A percentile compares a stretch with the other conserved stretches of the same genome.
Conservation (phyloP, 2,797 vertebrate genomes). For the Pseudochaenichthys georgianus region DNA sequence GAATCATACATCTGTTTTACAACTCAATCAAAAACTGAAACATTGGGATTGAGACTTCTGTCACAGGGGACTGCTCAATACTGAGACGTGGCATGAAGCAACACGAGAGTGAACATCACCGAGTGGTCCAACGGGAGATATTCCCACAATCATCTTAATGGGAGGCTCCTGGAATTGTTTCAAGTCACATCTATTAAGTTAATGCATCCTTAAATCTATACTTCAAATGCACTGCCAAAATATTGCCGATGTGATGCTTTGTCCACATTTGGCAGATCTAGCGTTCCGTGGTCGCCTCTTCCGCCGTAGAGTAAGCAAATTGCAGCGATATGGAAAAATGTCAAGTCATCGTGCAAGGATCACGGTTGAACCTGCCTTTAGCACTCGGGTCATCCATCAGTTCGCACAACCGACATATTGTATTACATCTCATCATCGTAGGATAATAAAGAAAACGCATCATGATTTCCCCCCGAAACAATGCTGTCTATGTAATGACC, state of each 20-base stretch:
- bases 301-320: slow-evolving; percentile 12
- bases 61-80: slow-evolving; percentile 50
- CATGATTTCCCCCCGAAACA: neutral
- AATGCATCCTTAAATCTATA: slow-evolving; percentile 46
- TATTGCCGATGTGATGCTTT: slow-evolving; percentile 42
- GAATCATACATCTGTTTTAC: slow-evolving; percentile 62
- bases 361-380: slow-evolving; percentile 15
- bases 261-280: slow-evolving; percentile 21
- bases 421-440: neutral
- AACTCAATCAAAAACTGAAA: slow-evolving; percentile 66
- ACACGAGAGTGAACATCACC: slow-evolving; percentile 47
- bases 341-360: slow-evolving; percentile 9
- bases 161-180: slow-evolving; percentile 51
- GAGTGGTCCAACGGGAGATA: slow-evolving; percentile 36
- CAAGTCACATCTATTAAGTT: slow-evolving; percentile 49
- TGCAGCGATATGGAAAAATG: slow-evolving; percentile 24
- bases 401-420: slow-evolving; percentile 15
- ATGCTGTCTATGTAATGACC: neutral
- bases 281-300: neutral
- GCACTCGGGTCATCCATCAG: slow-evolving; percentile 7
- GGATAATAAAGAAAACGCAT: neutral
- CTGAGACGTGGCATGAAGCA: slow-evolving; percentile 62
- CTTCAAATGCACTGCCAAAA: slow-evolving; percentile 42
- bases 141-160: slow-evolving; percentile 33
- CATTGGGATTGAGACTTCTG: slow-evolving; percentile 53